phyloP scores from a whole-genome alignment of 2,113 vertebrate species.

The Hucho hucho region DNA sequence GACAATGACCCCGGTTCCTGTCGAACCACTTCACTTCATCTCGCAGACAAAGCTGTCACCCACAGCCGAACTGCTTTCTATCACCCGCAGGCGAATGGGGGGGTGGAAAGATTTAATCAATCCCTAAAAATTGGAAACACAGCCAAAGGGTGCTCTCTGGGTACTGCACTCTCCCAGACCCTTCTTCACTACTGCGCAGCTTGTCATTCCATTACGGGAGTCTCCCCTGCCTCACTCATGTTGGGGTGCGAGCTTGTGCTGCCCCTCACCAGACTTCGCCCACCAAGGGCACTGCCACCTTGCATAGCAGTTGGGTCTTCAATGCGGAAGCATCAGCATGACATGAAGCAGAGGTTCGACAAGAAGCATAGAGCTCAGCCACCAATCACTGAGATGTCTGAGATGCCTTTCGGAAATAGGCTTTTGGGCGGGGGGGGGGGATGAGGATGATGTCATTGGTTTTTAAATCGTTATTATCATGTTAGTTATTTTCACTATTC shows the following conservation, averaged over 20 bases:
- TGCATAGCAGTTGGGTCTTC: no score
- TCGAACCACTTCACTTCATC: not conserved
- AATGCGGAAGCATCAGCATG: not conserved
- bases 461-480: not conserved
- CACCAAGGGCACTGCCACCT: not conserved
- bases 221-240: conserved; percentile 2
- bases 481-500: not conserved
- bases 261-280: not conserved
- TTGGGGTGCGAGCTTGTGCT: not conserved
- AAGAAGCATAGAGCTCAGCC: not conserved
- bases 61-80: conserved; percentile 5
- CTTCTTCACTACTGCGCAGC: conserved; percentile 11
- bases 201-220: not conserved
- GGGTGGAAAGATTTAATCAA: not conserved
- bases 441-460: conserved; percentile 48
- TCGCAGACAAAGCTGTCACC: not conserved
- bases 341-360: not conserved
- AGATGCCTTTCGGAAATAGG: no score
- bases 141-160: not conserved
- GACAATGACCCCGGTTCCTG: conserved; percentile 7
- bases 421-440: no score
- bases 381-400: not conserved
- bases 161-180: not conserved
- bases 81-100: conserved; percentile 3
- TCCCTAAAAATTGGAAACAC: conserved; percentile 12